Percentiles rank a stretch among this genome's conserved stretches.
These are phyloP conservation scores for Polia nebulosa DNA, from an alignment of 2,888 invertebrate species.

Conservation along the genomic window DNA sequence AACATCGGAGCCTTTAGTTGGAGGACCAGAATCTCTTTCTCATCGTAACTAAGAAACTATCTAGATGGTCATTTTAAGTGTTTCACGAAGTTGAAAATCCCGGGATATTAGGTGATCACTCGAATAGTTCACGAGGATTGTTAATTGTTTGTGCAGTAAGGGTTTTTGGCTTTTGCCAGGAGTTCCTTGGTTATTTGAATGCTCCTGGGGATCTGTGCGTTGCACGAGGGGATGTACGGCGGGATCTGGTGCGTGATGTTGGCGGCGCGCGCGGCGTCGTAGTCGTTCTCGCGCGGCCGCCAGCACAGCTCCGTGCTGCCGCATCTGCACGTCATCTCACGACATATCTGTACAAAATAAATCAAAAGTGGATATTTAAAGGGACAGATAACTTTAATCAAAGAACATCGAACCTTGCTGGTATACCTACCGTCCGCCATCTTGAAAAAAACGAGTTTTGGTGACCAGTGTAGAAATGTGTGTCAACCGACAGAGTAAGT, in stretches of 20 bases:
- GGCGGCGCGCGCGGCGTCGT: slow-evolving; percentile 79
- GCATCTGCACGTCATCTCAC: slow-evolving; percentile 83
- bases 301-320: slow-evolving; percentile 82
- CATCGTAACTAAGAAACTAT: neutral
- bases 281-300: slow-evolving; percentile 81
- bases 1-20: neutral
- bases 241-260: slow-evolving; percentile 81
- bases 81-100: too few relatives aligned
- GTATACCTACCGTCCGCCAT: too few relatives aligned
- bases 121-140: neutral
- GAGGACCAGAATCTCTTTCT: neutral
- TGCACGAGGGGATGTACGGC: slow-evolving; percentile 71
- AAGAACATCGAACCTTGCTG: too few relatives aligned
- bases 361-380: neutral
- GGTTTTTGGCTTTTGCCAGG: slow-evolving; percentile 34
- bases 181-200: slow-evolving; percentile 77
- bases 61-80: neutral
- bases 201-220: slow-evolving; percentile 76
- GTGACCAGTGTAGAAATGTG: too few relatives aligned
- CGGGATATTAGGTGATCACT: neutral
- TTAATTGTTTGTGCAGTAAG: neutral
- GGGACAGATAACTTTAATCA: too few relatives aligned
- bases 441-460: too few relatives aligned
- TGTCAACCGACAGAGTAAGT: too few relatives aligned
- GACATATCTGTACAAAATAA: slow-evolving; percentile 78